Evolutionary conservation across 2,888 invertebrate species (phyloP).

Genomic region (Phalangium opilio): DNA sequence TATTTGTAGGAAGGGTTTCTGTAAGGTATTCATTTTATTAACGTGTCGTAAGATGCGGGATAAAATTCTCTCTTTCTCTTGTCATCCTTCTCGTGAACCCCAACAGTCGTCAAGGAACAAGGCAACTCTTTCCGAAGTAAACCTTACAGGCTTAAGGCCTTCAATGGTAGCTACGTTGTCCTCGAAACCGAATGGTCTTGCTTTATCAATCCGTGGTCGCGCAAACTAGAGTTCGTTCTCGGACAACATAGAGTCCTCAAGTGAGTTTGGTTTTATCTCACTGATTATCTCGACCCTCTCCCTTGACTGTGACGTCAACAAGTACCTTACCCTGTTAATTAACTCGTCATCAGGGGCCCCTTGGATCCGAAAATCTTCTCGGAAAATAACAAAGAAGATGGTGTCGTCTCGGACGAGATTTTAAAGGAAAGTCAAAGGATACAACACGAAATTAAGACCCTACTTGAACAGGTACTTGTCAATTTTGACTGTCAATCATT

Average conservation of each 20-base stretch:
- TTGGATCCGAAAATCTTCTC: conserved; percentile 57
- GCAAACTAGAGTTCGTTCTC: conserved; percentile 71
- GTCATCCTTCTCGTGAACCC: conserved; percentile 11
- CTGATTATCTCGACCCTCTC: no score
- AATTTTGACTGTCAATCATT: no score
- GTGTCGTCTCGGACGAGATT: conserved; percentile 43
- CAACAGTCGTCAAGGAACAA: conserved; percentile 55
- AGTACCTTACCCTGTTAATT: no score
- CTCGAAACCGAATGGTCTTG: conserved; percentile 85
- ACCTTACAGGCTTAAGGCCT: conserved; percentile 58
- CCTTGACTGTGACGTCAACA: no score
- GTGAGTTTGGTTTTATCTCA: conserved; percentile 27
- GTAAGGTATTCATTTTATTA: not conserved
- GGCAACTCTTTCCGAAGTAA: conserved; percentile 55
- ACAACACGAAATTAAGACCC: conserved; percentile 48
- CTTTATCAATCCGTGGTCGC: conserved; percentile 86
- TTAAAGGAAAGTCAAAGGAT: conserved; percentile 43
- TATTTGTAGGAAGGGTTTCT: conserved; percentile 2
- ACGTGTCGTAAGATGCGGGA: not conserved
- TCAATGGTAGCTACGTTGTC: conserved; percentile 67
- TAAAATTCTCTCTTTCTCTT: not conserved
- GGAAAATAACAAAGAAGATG: conserved; percentile 28
- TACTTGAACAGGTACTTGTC: conserved; percentile 48
- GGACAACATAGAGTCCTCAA: conserved; percentile 64
- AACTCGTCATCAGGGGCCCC: conserved; percentile 47